These are phyloP conservation scores for Magallana angulata DNA, from an alignment of 1,140 invertebrate genomes.

Conservation along the genomic window DNA sequence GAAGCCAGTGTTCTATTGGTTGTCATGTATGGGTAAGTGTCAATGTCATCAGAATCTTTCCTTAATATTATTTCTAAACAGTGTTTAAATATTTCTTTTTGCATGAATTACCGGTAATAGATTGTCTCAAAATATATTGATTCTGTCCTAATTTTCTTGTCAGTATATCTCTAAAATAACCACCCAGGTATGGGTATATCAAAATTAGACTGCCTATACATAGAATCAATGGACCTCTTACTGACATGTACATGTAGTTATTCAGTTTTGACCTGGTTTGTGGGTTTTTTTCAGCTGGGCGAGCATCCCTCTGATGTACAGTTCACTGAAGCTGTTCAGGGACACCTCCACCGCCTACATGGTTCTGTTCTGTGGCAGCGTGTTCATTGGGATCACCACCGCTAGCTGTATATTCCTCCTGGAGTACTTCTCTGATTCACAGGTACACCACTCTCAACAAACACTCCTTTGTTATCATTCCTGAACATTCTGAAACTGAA, in stretches of 20 bases:
- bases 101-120: too few relatives aligned
- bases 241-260: neutral
- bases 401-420: neutral
- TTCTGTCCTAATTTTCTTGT: too few relatives aligned
- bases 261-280: neutral
- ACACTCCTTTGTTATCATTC: too few relatives aligned
- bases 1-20: slow-evolving; percentile 79
- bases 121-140: too few relatives aligned
- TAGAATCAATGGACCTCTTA: too few relatives aligned
- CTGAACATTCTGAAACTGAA: too few relatives aligned
- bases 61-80: neutral
- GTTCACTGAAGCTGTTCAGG: slow-evolving; percentile 74
- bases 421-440: slow-evolving; percentile 35
- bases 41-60: neutral
- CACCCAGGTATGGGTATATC: too few relatives aligned
- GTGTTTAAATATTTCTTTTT: too few relatives aligned
- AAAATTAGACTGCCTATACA: too few relatives aligned
- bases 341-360: slow-evolving; percentile 79
- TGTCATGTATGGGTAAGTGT: slow-evolving; percentile 80
- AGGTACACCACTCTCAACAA: neutral
- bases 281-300: slow-evolving; percentile 77
- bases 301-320: slow-evolving; percentile 78
- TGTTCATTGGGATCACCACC: slow-evolving; percentile 71
- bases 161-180: too few relatives aligned
- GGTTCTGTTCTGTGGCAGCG: slow-evolving; percentile 75